Evolutionary conservation across 64 coral and sea anemone genomes (phyloP), one percentile per base, ranked within the genome.

Genomic region (Porites australiensis): DNA sequence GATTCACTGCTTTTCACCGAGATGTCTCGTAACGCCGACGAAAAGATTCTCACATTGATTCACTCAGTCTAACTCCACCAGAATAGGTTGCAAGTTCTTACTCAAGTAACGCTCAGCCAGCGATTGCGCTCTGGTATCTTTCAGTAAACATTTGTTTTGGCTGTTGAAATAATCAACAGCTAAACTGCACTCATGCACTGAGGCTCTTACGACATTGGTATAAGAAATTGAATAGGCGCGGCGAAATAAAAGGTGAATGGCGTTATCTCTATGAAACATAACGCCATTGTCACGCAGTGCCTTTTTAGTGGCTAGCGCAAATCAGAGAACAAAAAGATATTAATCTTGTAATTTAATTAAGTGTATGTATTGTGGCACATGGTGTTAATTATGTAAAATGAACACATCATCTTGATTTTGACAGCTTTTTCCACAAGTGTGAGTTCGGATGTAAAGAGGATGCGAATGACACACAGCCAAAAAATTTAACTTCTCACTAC

Each of bases 321-420:
- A 37, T 59, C 51, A 11, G 59, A 79, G n/a, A 11, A 37, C 19
- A 79, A 79, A 27, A 20, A 54, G 77, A 83, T 64, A 68, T 83
- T 83, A 83, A 50, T 83, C 58, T 64, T 18, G 58, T 49, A 66
- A 83, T 83, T 83, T 50, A 65, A 83, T 83, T 66, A 83, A 47
- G 61, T 65, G 58, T 19, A 5, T 6, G 45, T 27, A 66, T 66
- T 66, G 80, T 50, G 80, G 61, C 61, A 22, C 16, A 19, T 46
- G 60, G 18, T 83, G 80, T 82, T 62, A 83, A 83, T 62, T 83
- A 83, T 83, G 80, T 64, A 82, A 82, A 82, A 82, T 62, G 52
- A 81, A 59, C 76, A 58, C 16, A 68, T 8, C n/a, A 8, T 19
- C n/a, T 79, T 58, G 18, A 79, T 53, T 37, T 79, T 79, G 76